A percentile compares a stretch with the other conserved stretches of the same genome.
Conservation (phyloP, 2,888 invertebrate species). For the Strigamia maritima region DNA sequence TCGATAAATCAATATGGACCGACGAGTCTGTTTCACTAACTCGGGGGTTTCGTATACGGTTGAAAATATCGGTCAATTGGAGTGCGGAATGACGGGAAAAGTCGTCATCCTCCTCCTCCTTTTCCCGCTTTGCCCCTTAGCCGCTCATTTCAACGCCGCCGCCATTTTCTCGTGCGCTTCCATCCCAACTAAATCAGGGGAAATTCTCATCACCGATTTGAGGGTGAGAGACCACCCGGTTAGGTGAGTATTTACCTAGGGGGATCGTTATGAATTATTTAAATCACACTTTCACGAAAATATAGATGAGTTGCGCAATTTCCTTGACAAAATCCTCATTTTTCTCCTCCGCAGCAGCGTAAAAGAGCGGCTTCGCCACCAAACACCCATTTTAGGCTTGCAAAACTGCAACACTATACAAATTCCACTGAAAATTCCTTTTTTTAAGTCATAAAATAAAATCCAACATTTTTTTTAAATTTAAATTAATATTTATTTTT, state of each 20-base stretch:
- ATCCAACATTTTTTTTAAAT: too few species aligned
- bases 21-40: not conserved
- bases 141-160: not conserved
- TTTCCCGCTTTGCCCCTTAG: not conserved
- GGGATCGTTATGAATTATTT: not conserved
- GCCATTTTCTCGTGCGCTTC: conserved; percentile 2
- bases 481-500: too few species aligned
- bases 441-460: too few species aligned
- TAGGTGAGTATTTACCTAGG: not conserved
- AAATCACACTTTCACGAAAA: not conserved
- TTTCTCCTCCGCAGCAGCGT: not conserved
- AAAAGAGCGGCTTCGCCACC: conserved; percentile 5
- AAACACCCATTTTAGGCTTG: not conserved
- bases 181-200: not conserved
- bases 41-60: conserved; percentile 3
- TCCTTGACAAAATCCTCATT: not conserved
- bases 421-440: too few species aligned
- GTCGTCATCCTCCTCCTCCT: conserved; percentile 12
- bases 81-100: conserved; percentile 19
- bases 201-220: not conserved
- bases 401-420: too few species aligned
- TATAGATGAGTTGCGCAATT: not conserved
- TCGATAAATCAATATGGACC: conserved; percentile 16
- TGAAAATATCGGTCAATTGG: conserved; percentile 12
- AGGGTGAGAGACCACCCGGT: not conserved